Percentiles rank a stretch among this genome's conserved stretches.
phyloP scores from a whole-genome alignment of 2,113 vertebrate genomes.

The Sylvia atricapilla region DNA sequence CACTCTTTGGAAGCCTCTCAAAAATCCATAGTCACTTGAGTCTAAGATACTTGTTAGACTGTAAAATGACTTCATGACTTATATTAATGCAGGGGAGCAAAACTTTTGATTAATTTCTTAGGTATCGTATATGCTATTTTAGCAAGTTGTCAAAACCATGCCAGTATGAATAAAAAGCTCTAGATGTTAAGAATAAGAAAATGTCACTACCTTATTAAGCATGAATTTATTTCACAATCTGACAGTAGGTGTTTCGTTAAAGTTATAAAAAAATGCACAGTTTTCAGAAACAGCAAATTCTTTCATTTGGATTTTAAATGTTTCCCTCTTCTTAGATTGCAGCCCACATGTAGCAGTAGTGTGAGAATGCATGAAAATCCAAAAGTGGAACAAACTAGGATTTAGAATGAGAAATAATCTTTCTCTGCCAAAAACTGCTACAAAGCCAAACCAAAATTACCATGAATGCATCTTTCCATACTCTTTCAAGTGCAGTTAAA shows the following conservation, averaged over 20 bases:
- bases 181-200: neutral
- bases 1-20: neutral
- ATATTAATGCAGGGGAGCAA: neutral
- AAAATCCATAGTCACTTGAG: neutral
- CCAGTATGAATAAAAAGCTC: slow-evolving; percentile 10
- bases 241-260: neutral
- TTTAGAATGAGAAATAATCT: neutral
- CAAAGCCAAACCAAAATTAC: neutral
- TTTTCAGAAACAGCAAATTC: neutral
- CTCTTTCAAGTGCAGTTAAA: neutral
- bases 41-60: neutral
- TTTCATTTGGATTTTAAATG: neutral
- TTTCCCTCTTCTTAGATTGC: neutral
- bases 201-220: neutral
- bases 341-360: neutral
- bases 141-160: neutral
- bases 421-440: neutral
- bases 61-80: neutral
- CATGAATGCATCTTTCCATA: neutral
- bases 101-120: neutral
- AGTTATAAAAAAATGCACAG: neutral
- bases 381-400: neutral
- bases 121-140: neutral
- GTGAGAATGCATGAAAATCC: neutral
- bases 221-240: neutral